Conservation (phyloP, 2,113 vertebrate genomes). For the Centrocercus urophasianus region DNA sequence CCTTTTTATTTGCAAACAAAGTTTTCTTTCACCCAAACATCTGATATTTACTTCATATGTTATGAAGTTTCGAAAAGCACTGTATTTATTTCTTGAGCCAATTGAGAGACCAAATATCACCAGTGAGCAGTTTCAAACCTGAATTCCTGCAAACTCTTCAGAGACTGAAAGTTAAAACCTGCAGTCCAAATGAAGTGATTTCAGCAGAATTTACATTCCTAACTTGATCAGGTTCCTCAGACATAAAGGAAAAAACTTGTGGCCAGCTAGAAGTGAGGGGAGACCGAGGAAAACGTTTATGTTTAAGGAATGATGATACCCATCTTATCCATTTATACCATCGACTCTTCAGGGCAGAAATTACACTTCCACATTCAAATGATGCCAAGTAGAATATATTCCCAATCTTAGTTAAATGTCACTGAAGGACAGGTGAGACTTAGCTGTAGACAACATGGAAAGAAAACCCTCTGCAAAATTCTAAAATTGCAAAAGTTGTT, state of each 20-base stretch:
- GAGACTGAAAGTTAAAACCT: neutral
- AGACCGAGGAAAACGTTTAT: neutral
- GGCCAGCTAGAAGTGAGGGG: neutral
- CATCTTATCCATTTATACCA: neutral
- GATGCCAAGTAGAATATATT: neutral
- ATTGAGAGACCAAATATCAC: neutral
- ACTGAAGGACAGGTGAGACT: neutral
- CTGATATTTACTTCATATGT: neutral
- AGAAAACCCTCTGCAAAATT: neutral
- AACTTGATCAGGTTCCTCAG: neutral
- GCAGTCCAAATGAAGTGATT: neutral
- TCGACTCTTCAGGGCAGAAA: neutral
- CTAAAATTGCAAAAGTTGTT: neutral
- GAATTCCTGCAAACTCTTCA: neutral
- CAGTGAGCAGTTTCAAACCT: neutral
- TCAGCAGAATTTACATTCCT: neutral
- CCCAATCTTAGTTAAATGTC: neutral
- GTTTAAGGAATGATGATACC: neutral
- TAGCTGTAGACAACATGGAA: neutral
- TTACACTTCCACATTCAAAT: neutral
- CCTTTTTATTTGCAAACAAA: neutral
- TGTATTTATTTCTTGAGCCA: neutral
- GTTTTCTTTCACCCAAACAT: neutral
- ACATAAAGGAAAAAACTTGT: neutral
- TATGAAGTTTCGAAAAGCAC: neutral